phyloP scores from a whole-genome alignment of 2,797 vertebrate genomes.

The Cyprinella venusta region DNA sequence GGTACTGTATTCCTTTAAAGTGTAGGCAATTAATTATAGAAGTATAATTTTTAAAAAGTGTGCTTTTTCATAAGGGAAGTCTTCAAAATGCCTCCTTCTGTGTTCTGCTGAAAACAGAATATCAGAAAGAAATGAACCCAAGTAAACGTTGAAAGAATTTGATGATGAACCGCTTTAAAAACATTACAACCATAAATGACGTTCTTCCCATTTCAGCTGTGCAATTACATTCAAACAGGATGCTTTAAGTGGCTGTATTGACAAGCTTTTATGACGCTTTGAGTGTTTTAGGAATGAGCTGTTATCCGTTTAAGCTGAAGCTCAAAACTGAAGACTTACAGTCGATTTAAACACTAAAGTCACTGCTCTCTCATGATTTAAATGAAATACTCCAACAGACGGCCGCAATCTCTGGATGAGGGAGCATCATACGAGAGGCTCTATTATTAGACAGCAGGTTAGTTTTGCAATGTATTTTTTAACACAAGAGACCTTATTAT shows the following conservation, averaged over 20 bases:
- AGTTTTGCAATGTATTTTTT: background rate
- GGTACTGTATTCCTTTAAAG: no score
- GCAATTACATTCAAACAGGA: background rate
- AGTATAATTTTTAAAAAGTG: no score
- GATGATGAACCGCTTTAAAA: background rate
- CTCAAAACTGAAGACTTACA: background rate
- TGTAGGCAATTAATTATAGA: no score
- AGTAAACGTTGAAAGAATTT: background rate
- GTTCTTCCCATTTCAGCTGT: background rate
- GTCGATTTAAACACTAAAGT: background rate
- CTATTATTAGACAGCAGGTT: background rate
- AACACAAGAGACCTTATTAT: background rate
- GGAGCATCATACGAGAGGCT: background rate
- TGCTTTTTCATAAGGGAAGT: no score
- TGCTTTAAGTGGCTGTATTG: slow-evolving; percentile 16
- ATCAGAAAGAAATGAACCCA: background rate
- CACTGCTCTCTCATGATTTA: background rate
- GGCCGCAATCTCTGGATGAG: background rate
- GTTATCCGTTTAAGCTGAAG: background rate
- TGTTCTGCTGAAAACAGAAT: background rate
- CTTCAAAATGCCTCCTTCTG: background rate
- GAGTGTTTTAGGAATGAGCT: background rate
- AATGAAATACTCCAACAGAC: background rate
- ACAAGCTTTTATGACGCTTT: background rate
- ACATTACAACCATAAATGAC: background rate